Evolutionary conservation across 2,113 vertebrate genomes (phyloP), one percentile per base, ranked within the genome.

Genomic region (Columba janthina): DNA sequence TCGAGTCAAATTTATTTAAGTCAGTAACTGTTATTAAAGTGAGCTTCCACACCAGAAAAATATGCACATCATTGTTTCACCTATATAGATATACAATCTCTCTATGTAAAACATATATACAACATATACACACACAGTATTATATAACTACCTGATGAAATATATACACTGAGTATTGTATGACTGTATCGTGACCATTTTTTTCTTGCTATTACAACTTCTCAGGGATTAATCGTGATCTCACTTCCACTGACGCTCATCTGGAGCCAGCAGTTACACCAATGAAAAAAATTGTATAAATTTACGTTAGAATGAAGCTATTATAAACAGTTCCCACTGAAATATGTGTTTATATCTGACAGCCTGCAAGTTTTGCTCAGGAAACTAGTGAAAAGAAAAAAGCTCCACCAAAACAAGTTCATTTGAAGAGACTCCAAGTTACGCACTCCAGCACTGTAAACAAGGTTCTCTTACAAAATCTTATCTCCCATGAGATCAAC

Each of bases 341-440:
- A 94, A 75, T n/a, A 81, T 24, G 53, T 67, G 48, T 77, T 96
- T 96, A 51, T 74, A 38, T 83, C 44, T 74, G 56, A 88, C 66
- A 82, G 66, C 18, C 66, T 84, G 60, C 54, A 89, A 80, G 60
- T 78, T 83, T 91, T 87, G 9, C 58, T 89, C 66, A 89, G 40
- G 76, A 79, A 93, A 60, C 34, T 36, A 28, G 58, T 44, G 53
- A 83, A 88, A 71, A 90, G 46, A 84, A 71, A 58, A 78, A 67
- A 71, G 15, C 2, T 77, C 81, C 85, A 75, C 21, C 67, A 67
- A 94, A 96, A 92, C 67, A 83, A 72, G 83, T 83, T 64, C 3
- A 65, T 89, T 77, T 91, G 86, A 95, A 83, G 91, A 77, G 67
- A 12, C 31, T 95, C 90, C 92, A 96, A 96, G 36, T 94, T 66